phyloP scores from a whole-genome alignment of 2,113 vertebrate genomes.

The Alethe diademata region DNA sequence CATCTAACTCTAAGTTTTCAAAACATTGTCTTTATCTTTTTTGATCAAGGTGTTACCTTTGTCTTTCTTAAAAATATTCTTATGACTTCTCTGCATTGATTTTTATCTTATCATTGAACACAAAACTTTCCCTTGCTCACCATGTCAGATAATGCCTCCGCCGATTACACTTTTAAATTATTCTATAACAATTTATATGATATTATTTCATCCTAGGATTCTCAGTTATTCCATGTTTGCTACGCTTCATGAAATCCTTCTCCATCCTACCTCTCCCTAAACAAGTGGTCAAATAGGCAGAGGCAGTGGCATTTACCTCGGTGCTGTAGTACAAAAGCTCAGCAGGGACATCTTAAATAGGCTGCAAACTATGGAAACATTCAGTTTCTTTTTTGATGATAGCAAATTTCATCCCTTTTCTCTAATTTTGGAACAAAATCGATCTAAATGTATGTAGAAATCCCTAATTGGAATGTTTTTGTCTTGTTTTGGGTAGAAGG shows the following conservation, averaged over 20 bases:
- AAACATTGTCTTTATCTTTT: not conserved
- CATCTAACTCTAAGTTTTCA: not conserved
- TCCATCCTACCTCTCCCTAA: not conserved
- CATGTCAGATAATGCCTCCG: not conserved
- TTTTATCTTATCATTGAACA: not conserved
- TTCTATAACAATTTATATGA: not conserved
- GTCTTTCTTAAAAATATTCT: not conserved
- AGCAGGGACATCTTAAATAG: not conserved
- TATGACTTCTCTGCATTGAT: not conserved
- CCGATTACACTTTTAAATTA: not conserved
- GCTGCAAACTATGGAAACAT: not conserved
- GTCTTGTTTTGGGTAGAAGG: not conserved
- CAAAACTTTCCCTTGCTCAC: not conserved
- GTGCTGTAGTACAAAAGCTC: not conserved
- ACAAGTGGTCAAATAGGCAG: not conserved
- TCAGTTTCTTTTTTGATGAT: not conserved
- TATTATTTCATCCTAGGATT: not conserved
- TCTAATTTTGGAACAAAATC: not conserved
- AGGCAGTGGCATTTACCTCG: not conserved
- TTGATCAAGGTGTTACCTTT: not conserved
- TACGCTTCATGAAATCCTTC: not conserved
- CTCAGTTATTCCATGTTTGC: not conserved
- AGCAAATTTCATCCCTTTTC: not conserved
- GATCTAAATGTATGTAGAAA: not conserved
- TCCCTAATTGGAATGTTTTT: fast-evolving